A percentile compares a stretch with the other conserved stretches of the same genome.
Conservation (phyloP, 2,113 vertebrate species). For the Mus musculus region DNA sequence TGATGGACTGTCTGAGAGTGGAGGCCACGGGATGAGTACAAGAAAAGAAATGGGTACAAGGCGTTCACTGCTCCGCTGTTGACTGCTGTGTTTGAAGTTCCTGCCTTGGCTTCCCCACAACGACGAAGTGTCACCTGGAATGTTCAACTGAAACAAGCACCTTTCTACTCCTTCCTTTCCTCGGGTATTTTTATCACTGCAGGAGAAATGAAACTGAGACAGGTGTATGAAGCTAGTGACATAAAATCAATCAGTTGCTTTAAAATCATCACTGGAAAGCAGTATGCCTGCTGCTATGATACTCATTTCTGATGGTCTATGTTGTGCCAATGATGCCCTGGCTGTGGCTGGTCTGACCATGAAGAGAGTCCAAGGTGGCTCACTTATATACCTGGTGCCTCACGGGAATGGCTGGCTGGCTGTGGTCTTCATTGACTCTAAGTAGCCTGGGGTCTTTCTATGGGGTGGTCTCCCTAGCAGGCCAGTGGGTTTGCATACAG, state of each 20-base stretch:
- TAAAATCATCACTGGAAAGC: neutral
- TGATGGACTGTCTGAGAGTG: no score
- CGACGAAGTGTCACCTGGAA: neutral
- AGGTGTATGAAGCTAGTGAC: neutral
- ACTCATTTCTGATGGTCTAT: neutral
- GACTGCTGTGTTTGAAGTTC: neutral
- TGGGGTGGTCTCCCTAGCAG: neutral
- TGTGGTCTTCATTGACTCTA: neutral
- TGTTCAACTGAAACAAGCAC: neutral
- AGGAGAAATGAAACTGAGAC: neutral
- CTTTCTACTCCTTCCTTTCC: neutral
- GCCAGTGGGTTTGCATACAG: no score
- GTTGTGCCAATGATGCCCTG: neutral
- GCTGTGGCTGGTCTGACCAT: neutral
- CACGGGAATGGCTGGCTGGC: neutral
- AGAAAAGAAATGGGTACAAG: fast-evolving
- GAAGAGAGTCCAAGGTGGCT: neutral
- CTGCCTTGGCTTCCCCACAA: neutral
- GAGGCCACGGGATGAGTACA: no score
- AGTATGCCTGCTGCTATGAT: neutral
- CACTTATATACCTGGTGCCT: neutral
- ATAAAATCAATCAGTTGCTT: neutral
- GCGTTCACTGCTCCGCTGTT: neutral
- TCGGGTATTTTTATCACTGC: neutral
- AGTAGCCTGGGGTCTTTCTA: neutral